phyloP scores from a whole-genome alignment of 2,888 invertebrate genomes.

The Rhagophthalmus giganteus region DNA sequence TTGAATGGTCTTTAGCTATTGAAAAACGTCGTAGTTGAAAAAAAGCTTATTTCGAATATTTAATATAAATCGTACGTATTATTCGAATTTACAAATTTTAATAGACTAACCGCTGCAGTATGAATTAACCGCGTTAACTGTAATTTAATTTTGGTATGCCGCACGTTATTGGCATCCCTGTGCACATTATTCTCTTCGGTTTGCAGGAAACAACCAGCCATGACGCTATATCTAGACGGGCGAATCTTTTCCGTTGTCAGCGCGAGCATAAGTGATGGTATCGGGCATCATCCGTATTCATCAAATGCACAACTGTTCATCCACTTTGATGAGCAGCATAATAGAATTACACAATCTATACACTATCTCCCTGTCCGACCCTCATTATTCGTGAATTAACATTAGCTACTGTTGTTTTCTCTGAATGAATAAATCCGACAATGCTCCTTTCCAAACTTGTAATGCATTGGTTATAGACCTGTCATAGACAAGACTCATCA shows the following conservation, averaged over 20 bases:
- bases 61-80: no score
- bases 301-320: conserved; percentile 49
- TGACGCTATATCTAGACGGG: conserved; percentile 21
- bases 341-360: conserved; percentile 46
- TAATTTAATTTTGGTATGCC: no score
- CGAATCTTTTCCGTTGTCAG: conserved; percentile 24
- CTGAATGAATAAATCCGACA: conserved; percentile 35
- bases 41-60: no score
- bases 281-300: conserved; percentile 29
- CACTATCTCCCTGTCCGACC: conserved; percentile 43
- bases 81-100: no score
- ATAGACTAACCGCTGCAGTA: no score
- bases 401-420: conserved; percentile 36
- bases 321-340: conserved; percentile 43
- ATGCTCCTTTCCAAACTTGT: conserved; percentile 38
- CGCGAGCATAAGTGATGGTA: conserved; percentile 32
- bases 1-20: no score
- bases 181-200: conserved; percentile 12
- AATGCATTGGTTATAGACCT: conserved; percentile 44
- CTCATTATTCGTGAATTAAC: conserved; percentile 47
- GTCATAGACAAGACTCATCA: conserved; percentile 46
- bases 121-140: no score
- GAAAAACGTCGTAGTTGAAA: no score
- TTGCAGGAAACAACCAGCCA: conserved; percentile 26
- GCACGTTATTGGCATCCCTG: no score